Evolutionary conservation across 2,113 vertebrate genomes (phyloP).

Genomic region (Uropsilus gracilis): DNA sequence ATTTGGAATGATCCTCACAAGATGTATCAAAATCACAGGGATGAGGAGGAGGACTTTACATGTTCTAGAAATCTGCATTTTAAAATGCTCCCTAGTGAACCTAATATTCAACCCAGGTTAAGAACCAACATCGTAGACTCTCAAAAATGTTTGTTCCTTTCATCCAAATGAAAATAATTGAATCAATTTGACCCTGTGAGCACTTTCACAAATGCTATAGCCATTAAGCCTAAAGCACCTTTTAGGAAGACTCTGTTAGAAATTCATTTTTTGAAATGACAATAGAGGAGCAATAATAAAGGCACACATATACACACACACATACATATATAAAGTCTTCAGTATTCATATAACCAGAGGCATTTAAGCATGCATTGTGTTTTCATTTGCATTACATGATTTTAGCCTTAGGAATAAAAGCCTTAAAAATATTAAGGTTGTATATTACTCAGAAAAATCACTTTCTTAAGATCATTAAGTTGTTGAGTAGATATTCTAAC

Average conservation of each 20-base stretch:
- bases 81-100: not conserved
- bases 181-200: slow-evolving; percentile 61
- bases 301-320: not conserved
- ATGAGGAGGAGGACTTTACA: not conserved
- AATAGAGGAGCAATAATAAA: slow-evolving; percentile 58
- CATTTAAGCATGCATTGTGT: slow-evolving; percentile 33
- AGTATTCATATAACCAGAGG: slow-evolving; percentile 39
- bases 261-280: slow-evolving; percentile 54
- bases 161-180: slow-evolving; percentile 66
- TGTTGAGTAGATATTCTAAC: not conserved
- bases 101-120: slow-evolving; percentile 36
- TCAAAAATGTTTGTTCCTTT: slow-evolving; percentile 66
- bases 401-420: slow-evolving; percentile 50
- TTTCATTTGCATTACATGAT: slow-evolving; percentile 21
- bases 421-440: slow-evolving; percentile 21
- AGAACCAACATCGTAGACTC: slow-evolving; percentile 42
- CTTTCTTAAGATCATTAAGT: slow-evolving; percentile 22
- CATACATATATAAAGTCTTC: not conserved
- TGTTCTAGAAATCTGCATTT: slow-evolving; percentile 36
- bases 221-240: slow-evolving; percentile 61
- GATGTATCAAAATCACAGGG: not conserved
- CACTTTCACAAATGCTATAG: slow-evolving; percentile 52
- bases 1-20: not conserved
- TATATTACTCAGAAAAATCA: slow-evolving; percentile 40
- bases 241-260: slow-evolving; percentile 41